phyloP scores from a whole-genome alignment of 2,888 invertebrate genomes.

The Halocaridina rubra region DNA sequence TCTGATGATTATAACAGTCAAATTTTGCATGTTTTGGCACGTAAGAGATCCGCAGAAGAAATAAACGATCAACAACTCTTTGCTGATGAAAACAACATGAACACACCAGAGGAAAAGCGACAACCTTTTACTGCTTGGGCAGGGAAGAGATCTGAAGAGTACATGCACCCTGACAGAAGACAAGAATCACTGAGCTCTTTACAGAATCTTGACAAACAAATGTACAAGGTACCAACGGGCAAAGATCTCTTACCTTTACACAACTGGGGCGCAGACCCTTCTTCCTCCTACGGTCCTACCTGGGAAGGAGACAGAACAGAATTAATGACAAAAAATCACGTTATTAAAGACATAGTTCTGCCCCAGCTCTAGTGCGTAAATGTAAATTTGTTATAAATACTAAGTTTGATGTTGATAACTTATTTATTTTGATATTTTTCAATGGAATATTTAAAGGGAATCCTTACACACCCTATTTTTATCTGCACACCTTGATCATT shows the following conservation, averaged over 20 bases:
- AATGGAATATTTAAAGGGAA: no score
- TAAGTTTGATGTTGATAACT: no score
- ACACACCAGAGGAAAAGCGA: slow-evolving; percentile 9
- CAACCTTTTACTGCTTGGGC: slow-evolving; percentile 51
- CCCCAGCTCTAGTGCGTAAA: neutral
- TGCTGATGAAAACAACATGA: neutral
- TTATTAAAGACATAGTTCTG: neutral
- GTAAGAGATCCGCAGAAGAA: no score
- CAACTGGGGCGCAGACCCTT: neutral
- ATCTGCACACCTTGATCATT: no score
- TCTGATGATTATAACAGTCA: no score
- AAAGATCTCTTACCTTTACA: neutral
- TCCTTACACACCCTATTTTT: no score
- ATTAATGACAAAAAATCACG: neutral
- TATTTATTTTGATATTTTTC: neutral
- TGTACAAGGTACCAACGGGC: neutral
- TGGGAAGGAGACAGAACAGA: neutral
- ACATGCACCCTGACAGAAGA: neutral
- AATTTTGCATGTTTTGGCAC: no score
- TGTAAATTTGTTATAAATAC: neutral
- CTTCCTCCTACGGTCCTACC: neutral
- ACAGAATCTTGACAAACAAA: neutral
- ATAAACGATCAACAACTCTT: no score
- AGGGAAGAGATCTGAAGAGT: slow-evolving; percentile 16
- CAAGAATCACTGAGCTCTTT: neutral